Base-by-base conservation (phyloP, 2,888 invertebrate genomes). In the Ganaspis brasiliensis region DNA sequence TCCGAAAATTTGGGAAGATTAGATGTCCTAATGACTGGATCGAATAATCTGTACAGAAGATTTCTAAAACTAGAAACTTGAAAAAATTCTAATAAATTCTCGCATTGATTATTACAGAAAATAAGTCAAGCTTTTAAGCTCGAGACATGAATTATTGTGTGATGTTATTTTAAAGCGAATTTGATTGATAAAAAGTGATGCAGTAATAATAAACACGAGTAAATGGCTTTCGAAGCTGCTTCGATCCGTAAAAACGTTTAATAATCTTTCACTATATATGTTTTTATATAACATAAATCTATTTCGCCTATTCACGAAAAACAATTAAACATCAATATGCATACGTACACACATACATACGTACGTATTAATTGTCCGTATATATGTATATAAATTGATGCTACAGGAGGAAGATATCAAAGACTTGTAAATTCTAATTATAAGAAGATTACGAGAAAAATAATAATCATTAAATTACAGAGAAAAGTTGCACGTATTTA, bases 401-500 rank as follows among this genome's bases (percentile, higher is more conserved):
- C 45, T 45, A 45, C 45, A n/a, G 57, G 75, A 77, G 81, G 83
- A 87, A 82, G 83, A 84, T 86, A 85, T 84, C 84, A 82, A 83
- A 84, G 74, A 85, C 70, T 52, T 72, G 59, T 59, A 59, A 59
- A 45, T 26, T 70, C 55, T 63, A 74, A 67, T 24, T 40, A 35
- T 56, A 67, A 63, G 67, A 67, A 49, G 40, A 67, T 67, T 67
- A 67, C 59, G 56, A 75, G 19, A 31, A 59, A 57, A 75, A 72
- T 35, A 61, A 72, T 31, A 63, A 73, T 19, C 3, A 81, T 74
- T 79, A 74, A n/a, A 81, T 86, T 84, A 86, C 80, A 81, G 74
- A 84, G 82, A 86, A 63, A 52, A 80, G 85, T 88, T 87, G 84
- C 84, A 88, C 84, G 79, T 85, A 80, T 85, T 83, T 67, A 81